phyloP scores from a whole-genome alignment of 2,888 invertebrate genomes.

The Leptopterna dolabrata region DNA sequence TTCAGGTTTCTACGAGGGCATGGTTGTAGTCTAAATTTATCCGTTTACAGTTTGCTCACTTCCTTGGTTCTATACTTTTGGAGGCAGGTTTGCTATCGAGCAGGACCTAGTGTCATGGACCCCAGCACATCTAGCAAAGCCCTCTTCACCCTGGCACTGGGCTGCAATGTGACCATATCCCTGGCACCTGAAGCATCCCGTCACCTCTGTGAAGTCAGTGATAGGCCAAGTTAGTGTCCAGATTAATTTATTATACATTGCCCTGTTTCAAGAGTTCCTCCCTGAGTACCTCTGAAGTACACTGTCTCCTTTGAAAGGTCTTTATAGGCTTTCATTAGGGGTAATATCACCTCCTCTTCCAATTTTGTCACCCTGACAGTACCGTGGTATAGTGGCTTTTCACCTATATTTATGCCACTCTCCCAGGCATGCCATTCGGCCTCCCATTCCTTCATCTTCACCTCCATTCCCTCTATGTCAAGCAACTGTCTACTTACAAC shows the following conservation, averaged over 20 bases:
- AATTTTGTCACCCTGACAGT: no score
- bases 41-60: background rate
- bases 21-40: background rate
- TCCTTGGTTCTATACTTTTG: background rate
- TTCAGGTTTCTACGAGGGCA: background rate
- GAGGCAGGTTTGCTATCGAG: background rate
- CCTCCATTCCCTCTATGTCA: no score
- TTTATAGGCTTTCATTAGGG: background rate
- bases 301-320: background rate
- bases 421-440: no score
- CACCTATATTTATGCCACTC: no score
- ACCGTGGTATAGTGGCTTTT: no score
- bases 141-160: background rate
- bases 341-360: no score
- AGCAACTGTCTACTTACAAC: no score
- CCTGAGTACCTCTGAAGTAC: background rate
- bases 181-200: background rate
- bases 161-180: background rate
- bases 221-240: background rate
- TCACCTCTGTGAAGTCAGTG: background rate
- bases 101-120: background rate
- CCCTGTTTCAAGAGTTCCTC: background rate
- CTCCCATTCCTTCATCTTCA: no score
- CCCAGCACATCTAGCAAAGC: background rate
- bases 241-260: background rate